Evolutionary conservation across 2,113 vertebrate species (phyloP), one percentile per base, ranked within the genome.

Genomic region (Platysteira castanea): DNA sequence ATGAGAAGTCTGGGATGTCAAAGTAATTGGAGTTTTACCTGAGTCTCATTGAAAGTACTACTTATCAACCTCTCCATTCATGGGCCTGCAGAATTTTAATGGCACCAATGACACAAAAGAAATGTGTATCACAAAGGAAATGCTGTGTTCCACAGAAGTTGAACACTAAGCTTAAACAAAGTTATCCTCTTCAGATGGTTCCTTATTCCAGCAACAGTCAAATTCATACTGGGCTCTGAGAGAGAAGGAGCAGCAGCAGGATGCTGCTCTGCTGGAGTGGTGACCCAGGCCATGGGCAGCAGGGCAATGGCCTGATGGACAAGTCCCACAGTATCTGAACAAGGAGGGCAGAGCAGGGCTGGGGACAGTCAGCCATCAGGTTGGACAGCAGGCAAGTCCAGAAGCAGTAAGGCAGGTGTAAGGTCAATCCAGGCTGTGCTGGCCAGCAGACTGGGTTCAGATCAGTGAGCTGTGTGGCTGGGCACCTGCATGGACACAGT

Each of bases 401-500:
- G 41, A 73, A 53, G 13, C 24, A n/a, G 15, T 28, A 37, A 57
- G 26, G 22, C 37, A 73, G 44, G 7, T 33, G 21, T 33, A 26
- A 50, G 22, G 37, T 49, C n/a, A 70, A 22, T 54, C 20, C 39
- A 54, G 59, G 33, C 65, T 37, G 27, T 7, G 21, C 41, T 59
- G 49, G 54, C 50, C 42, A 24, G 37, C 0, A 0, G 7, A 9
- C 27, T 13, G 37, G 41, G 52, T n/a, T 27, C 1, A 10, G 28
- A 30, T n/a, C 39, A 18, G 11, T 39, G 47, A 49, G n/a, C 9
- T 69, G 17, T 0, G 0, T 42, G 42, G 16, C 65, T n/a, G 39
- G 35, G 57, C 13, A 30, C 15, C 13, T 0, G 0, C 21, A 19
- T 10, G 42, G n/a, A 24, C 3, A 3, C 61, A 19, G 53, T 0